Conservation (phyloP, 2,113 vertebrate genomes). For the Octodon degus region DNA sequence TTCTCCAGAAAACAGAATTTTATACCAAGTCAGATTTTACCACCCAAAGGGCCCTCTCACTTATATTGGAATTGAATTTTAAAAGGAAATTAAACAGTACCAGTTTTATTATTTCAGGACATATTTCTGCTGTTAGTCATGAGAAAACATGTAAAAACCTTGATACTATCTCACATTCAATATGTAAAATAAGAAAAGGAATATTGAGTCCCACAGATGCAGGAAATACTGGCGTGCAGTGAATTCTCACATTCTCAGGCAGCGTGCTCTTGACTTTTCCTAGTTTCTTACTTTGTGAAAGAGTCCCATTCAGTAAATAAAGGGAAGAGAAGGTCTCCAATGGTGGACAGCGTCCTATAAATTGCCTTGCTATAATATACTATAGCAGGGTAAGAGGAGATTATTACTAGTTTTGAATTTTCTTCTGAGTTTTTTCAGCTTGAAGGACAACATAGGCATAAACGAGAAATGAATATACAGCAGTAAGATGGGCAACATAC, state of each 20-base stretch:
- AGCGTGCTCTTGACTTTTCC: background rate
- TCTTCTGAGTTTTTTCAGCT: conserved; percentile 35
- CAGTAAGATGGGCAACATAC: conserved; percentile 19
- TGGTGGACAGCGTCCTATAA: conserved; percentile 17
- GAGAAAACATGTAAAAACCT: conserved; percentile 74
- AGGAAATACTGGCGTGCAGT: conserved; percentile 19
- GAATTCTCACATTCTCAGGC: background rate
- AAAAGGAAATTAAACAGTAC: conserved; percentile 72
- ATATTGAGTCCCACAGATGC: conserved; percentile 44
- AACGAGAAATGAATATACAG: background rate
- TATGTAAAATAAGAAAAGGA: conserved; percentile 72
- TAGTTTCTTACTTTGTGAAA: conserved; percentile 55
- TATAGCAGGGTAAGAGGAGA: background rate
- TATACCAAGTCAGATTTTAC: conserved; percentile 45
- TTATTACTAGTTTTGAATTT: conserved; percentile 34
- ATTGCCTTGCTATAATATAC: conserved; percentile 38
- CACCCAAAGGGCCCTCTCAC: conserved; percentile 53
- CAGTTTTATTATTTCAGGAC: conserved; percentile 77
- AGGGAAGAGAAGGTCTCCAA: background rate
- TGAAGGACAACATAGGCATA: conserved; percentile 55
- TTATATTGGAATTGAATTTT: conserved; percentile 60
- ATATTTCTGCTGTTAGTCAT: conserved; percentile 63
- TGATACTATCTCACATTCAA: conserved; percentile 69
- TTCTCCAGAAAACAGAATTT: conserved; percentile 63
- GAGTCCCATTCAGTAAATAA: conserved; percentile 48